Evolutionary conservation across 2,113 vertebrate genomes (phyloP).

Genomic region (Plectropomus leopardus): DNA sequence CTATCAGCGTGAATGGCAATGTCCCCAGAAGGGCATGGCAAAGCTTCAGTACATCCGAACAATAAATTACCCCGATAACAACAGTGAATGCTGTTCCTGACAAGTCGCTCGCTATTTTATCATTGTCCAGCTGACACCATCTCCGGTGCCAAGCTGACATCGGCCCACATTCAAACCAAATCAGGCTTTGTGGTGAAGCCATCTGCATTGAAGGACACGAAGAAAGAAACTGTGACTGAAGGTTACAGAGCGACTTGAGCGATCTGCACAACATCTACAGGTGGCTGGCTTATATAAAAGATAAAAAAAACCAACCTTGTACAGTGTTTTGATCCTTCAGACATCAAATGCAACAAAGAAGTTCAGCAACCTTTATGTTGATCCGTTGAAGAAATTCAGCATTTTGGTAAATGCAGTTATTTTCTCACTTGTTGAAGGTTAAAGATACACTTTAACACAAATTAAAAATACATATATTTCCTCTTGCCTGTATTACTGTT

Average conservation of each 20-base stretch:
- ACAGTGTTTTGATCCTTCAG: neutral
- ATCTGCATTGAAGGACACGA: slow-evolving; percentile 38
- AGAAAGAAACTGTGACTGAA: slow-evolving; percentile 15
- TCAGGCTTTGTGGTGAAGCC: slow-evolving; percentile 46
- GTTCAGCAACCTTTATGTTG: neutral
- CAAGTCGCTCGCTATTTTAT: slow-evolving; percentile 63
- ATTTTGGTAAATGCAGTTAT: neutral
- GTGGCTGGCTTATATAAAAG: slow-evolving; percentile 7
- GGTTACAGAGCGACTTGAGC: slow-evolving; percentile 10
- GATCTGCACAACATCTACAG: neutral
- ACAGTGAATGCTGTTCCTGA: slow-evolving; percentile 59
- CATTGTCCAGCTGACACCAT: slow-evolving; percentile 63
- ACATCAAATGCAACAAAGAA: neutral
- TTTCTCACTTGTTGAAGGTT: no score
- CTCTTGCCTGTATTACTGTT: no score
- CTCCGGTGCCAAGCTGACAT: slow-evolving; percentile 50
- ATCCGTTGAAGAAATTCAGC: neutral
- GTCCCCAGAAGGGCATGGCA: slow-evolving; percentile 72
- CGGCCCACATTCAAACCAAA: slow-evolving; percentile 41
- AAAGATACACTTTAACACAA: no score
- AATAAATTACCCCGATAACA: slow-evolving; percentile 73
- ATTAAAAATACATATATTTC: no score
- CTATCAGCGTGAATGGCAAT: slow-evolving; percentile 71
- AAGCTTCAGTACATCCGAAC: slow-evolving; percentile 56
- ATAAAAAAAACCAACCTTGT: neutral